phyloP scores from a whole-genome alignment of 1,140 invertebrate genomes.

The Dinoponera quadriceps region DNA sequence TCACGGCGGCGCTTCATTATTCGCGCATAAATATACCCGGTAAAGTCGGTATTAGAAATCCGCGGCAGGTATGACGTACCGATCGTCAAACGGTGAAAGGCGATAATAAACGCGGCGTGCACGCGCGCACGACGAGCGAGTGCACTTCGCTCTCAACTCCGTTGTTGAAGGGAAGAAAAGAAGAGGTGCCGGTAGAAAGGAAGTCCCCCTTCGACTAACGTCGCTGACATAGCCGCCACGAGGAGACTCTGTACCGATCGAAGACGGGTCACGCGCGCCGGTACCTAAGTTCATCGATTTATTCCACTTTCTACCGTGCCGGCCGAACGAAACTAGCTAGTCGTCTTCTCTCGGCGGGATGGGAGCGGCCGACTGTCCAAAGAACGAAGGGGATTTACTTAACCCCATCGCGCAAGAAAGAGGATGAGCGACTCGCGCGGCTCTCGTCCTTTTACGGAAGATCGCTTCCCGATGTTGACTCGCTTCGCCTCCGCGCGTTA shows the following conservation, averaged over 20 bases:
- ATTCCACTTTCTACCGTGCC: slow-evolving; percentile 69
- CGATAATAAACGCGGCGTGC: slow-evolving; percentile 24
- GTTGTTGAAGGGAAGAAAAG: not conserved
- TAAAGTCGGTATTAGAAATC: slow-evolving; percentile 42
- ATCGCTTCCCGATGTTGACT: slow-evolving; percentile 44
- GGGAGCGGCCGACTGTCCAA: slow-evolving; percentile 49
- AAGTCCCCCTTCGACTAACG: slow-evolving; percentile 8
- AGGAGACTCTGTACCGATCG: slow-evolving; percentile 30
- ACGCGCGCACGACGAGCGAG: slow-evolving; percentile 2
- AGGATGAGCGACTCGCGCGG: slow-evolving; percentile 23
- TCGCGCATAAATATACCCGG: slow-evolving; percentile 12
- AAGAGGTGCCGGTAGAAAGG: slow-evolving; percentile 7
- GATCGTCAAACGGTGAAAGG: slow-evolving; percentile 56
- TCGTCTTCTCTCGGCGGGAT: slow-evolving; percentile 37
- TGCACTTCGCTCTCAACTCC: not conserved
- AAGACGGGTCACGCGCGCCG: slow-evolving; percentile 34
- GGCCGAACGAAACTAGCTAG: not conserved
- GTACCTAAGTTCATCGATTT: slow-evolving; percentile 62
- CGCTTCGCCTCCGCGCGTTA: slow-evolving; percentile 38
- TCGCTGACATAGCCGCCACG: not conserved
- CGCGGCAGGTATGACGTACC: slow-evolving; percentile 35
- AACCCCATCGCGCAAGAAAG: slow-evolving; percentile 14
- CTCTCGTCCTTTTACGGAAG: slow-evolving; percentile 32
- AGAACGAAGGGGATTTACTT: slow-evolving; percentile 39
- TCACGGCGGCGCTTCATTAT: slow-evolving; percentile 35